A percentile compares a stretch with the other conserved stretches of the same genome.
Evolutionary conservation across 2,113 vertebrate genomes (phyloP).

Genomic region (Oreochromis tanganicae): DNA sequence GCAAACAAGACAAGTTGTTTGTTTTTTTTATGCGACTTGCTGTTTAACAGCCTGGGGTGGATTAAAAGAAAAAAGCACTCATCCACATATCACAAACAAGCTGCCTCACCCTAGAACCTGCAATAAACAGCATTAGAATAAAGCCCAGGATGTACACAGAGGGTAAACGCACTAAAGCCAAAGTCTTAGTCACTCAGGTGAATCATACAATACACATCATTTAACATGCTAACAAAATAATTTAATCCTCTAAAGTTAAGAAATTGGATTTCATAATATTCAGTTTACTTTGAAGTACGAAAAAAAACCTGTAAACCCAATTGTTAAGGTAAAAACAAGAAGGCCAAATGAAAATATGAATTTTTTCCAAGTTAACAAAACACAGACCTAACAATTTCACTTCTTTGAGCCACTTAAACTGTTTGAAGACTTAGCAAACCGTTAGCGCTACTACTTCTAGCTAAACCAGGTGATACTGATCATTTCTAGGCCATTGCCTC

Average conservation of each 20-base stretch:
- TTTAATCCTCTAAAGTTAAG: background rate
- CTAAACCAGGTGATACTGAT: background rate
- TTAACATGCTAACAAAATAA: background rate
- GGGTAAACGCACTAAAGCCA: background rate
- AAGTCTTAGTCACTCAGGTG: background rate
- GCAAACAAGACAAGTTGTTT: background rate
- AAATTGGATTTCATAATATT: background rate
- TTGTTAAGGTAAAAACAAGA: background rate
- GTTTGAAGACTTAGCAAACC: background rate
- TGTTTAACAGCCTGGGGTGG: background rate
- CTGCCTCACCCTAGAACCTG: background rate
- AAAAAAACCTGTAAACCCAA: background rate
- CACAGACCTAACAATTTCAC: background rate
- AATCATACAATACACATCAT: background rate
- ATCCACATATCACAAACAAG: background rate
- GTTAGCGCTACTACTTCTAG: background rate
- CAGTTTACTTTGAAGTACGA: background rate
- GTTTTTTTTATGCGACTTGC: background rate
- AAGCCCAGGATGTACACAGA: background rate
- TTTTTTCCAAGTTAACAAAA: background rate
- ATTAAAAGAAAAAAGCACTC: background rate
- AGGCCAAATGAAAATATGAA: fast-evolving
- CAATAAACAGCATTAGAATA: background rate
- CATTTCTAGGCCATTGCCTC: background rate
- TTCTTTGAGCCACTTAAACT: background rate